phyloP scores from a whole-genome alignment of 2,888 invertebrate genomes.

The Drepanosiphum platanoidis region DNA sequence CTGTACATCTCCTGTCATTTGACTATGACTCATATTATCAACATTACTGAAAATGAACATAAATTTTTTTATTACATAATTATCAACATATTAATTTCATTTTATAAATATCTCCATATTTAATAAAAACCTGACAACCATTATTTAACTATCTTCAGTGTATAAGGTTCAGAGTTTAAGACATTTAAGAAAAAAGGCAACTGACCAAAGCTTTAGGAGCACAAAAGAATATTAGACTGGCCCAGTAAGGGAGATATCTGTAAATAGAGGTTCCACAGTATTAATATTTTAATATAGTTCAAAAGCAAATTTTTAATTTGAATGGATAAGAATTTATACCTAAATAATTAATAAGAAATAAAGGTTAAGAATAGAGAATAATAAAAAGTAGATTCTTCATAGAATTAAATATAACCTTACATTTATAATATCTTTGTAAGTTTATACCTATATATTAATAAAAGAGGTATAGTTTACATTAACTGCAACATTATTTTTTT shows the following conservation, averaged over 20 bases:
- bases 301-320: no score
- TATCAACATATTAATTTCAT: neutral
- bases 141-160: neutral
- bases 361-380: no score
- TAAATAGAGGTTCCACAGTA: no score
- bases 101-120: neutral
- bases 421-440: no score
- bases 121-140: neutral
- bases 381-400: no score
- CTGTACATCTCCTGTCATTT: neutral
- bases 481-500: no score
- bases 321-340: no score
- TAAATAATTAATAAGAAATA: no score
- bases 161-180: neutral
- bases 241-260: neutral
- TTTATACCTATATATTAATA: no score
- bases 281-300: no score
- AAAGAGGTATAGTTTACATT: no score
- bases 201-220: neutral
- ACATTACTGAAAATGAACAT: conserved; percentile 38
- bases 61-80: neutral
- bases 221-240: neutral
- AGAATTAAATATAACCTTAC: no score
- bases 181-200: neutral
- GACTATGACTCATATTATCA: conserved; percentile 15